A percentile compares a stretch with the other conserved stretches of the same genome.
These are phyloP conservation scores for Rhinoraja longicauda DNA, from an alignment of 2,797 vertebrate species.

Conservation along the genomic window DNA sequence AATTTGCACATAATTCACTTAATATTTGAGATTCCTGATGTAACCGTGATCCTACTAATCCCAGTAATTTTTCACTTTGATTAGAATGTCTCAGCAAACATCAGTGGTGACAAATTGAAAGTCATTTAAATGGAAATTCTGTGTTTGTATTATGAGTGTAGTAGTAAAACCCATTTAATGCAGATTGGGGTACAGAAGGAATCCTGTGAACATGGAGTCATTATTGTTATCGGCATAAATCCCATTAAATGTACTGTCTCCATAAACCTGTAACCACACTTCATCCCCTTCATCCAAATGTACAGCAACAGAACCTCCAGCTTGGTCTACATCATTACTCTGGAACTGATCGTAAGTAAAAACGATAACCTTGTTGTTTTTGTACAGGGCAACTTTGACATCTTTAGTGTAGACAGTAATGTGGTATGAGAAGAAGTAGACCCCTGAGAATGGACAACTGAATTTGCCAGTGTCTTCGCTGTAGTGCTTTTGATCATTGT, in stretches of 20 bases:
- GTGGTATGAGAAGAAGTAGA: constrained; percentile 70
- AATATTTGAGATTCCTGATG: not conserved
- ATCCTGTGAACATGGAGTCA: constrained; percentile 67
- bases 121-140: not conserved
- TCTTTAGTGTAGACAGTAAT: constrained; percentile 68
- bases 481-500: constrained; percentile 67
- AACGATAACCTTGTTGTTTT: constrained; percentile 59
- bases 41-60: not conserved
- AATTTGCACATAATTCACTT: not conserved
- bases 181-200: constrained; percentile 63
- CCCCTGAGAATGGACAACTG: constrained; percentile 59
- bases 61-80: not conserved
- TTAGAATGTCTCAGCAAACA: not conserved
- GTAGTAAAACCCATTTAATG: constrained; percentile 35
- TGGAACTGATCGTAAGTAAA: constrained; percentile 68
- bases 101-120: not conserved
- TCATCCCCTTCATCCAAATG: constrained; percentile 60
- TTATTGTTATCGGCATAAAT: constrained; percentile 66
- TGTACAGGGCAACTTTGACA: constrained; percentile 66
- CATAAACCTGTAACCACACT: constrained; percentile 70
- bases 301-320: constrained; percentile 59
- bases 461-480: constrained; percentile 68
- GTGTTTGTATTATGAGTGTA: not conserved
- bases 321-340: constrained; percentile 61
- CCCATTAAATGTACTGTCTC: constrained; percentile 51